Evolutionary conservation across 2,797 vertebrate species (phyloP), one percentile per base, ranked within the genome.

Genomic region (Vipera ursinii): DNA sequence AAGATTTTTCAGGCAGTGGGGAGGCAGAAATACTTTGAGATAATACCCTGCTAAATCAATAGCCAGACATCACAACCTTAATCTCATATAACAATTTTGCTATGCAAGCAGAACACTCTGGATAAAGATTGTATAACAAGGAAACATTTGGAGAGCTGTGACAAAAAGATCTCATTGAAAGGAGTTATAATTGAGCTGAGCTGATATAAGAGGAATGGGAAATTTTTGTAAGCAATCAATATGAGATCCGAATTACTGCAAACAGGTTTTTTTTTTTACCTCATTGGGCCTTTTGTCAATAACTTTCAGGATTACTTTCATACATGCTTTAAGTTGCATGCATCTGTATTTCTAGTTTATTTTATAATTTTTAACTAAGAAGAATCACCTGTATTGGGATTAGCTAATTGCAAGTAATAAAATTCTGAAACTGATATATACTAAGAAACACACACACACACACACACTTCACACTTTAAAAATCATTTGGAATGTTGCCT

Each of bases 21-120:
- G 91, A 89, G 92, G 91, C 65, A 85, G 88, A n/a, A 90, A 86
- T 7, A 0, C 92, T 91, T 48, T 24, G 94, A 94, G 94, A 92
- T 92, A 94, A 59, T 0, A 86, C 90, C 0, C 6, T 90, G 93
- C 92, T 93, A 94, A 91, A 90, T 94, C 87, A 12, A 56, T 86
- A 73, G 92, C 94, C 53, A 94, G 93, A 55, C 2, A 10, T 1
- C 92, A 48, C 91, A 82, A 86, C 12, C 61, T 22, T 92, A 92
- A 90, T 78, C 55, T 60, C 22, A 2, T 10, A 73, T 51, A 24
- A 90, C 94, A 91, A 93, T 89, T 48, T 8, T 65, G 88, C 92
- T 0, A 1, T 0, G 10, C 91, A 57, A 89, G 87, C 65, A 0
- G 0, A 93, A 94, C 89, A 7, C 1, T 63, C 0, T 86, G 69